Conservation (phyloP, 2,888 invertebrate genomes). For the Catocala fraxini region DNA sequence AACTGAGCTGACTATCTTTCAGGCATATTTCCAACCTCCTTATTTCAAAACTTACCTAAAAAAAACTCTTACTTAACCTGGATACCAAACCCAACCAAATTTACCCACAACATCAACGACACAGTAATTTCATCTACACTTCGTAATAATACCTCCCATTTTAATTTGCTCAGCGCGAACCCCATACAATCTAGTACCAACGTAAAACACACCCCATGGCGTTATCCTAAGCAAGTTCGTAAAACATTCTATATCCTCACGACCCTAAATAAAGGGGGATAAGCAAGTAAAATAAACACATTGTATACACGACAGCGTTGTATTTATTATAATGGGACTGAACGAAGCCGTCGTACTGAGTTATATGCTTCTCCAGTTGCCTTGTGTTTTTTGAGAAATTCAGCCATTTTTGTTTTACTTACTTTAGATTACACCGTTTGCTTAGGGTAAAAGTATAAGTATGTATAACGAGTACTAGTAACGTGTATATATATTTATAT, state of each 20-base stretch:
- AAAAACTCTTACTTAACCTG: too few species aligned
- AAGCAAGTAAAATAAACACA: constrained; percentile 34
- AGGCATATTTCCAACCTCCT: too few species aligned
- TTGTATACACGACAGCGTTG: not conserved
- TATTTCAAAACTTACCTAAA: too few species aligned
- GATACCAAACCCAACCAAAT: too few species aligned
- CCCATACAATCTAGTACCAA: not conserved
- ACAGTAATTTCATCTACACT: too few species aligned
- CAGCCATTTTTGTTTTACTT: not conserved
- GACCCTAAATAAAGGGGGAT: constrained; percentile 42
- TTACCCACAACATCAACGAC: too few species aligned
- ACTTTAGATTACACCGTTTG: too few species aligned
- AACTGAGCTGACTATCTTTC: too few species aligned
- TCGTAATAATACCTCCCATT: too few species aligned
- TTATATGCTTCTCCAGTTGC: constrained; percentile 1
- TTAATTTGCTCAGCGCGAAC: not conserved
- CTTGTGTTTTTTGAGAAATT: not conserved
- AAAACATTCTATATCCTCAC: constrained; percentile 24
- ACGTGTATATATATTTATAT: too few species aligned
- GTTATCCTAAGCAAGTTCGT: constrained; percentile 12
- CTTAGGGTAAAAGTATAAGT: too few species aligned
- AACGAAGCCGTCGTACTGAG: not conserved
- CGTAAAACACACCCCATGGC: not conserved
- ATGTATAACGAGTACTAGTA: too few species aligned
- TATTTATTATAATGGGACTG: constrained; percentile 10